phyloP scores from a whole-genome alignment of 1,140 invertebrate species.

The Glossosoma conforme region DNA sequence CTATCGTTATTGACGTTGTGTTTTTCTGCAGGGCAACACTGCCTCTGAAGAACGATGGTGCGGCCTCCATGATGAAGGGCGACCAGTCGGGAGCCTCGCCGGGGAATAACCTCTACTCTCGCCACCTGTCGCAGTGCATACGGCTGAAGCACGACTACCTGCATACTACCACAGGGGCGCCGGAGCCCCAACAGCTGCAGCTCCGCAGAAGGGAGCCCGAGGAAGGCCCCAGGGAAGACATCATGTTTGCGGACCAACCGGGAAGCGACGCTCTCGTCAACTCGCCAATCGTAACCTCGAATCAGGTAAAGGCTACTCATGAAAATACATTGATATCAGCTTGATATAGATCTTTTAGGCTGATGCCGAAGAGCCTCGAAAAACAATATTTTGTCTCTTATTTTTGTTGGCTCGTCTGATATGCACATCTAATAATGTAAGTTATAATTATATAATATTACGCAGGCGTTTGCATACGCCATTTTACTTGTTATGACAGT shows the following conservation, averaged over 20 bases:
- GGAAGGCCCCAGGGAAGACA: slow-evolving; percentile 38
- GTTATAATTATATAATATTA: too few species aligned
- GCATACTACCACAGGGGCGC: slow-evolving; percentile 36
- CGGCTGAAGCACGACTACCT: slow-evolving; percentile 48
- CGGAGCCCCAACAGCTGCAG: slow-evolving; percentile 11
- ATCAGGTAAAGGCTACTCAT: background rate
- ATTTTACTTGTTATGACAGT: background rate
- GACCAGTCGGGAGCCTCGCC: slow-evolving; percentile 35
- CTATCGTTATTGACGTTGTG: too few species aligned
- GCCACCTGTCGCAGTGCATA: slow-evolving; percentile 53
- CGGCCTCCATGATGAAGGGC: slow-evolving; percentile 50
- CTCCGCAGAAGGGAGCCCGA: slow-evolving; percentile 3
- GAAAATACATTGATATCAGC: too few species aligned
- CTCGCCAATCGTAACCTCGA: slow-evolving; percentile 32
- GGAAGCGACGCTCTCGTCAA: slow-evolving; percentile 37
- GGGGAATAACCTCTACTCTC: slow-evolving; percentile 49
- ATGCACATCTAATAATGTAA: too few species aligned
- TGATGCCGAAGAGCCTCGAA: too few species aligned
- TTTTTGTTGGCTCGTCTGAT: too few species aligned
- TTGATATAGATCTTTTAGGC: too few species aligned
- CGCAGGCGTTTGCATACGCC: too few species aligned
- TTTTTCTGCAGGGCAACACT: slow-evolving; percentile 64
- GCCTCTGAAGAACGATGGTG: slow-evolving; percentile 61
- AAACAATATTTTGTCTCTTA: too few species aligned
- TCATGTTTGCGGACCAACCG: slow-evolving; percentile 43